These are phyloP conservation scores for Eledone cirrhosa DNA, from an alignment of 2,888 invertebrate genomes.

Conservation along the genomic window DNA sequence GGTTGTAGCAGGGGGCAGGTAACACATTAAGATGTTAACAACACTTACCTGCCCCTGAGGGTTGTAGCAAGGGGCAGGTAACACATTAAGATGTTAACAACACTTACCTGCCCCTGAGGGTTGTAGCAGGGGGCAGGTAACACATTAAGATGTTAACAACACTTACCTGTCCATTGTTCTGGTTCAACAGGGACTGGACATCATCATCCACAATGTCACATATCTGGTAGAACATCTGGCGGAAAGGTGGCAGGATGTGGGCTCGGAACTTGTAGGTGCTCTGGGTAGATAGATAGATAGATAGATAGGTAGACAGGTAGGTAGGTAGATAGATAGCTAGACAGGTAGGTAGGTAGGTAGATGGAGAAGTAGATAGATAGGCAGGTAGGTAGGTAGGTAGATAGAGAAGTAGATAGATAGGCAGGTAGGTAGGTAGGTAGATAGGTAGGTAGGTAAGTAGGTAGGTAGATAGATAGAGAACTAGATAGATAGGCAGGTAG, in stretches of 20 bases:
- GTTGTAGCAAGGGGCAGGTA: too few species aligned
- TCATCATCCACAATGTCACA: constrained; percentile 83
- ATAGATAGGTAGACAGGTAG: not conserved
- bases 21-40: too few species aligned
- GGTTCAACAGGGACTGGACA: constrained; percentile 71
- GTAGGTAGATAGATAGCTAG: not conserved
- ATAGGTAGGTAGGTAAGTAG: too few species aligned
- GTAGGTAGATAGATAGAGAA: too few species aligned
- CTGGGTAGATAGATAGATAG: constrained; percentile 34
- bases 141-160: not conserved
- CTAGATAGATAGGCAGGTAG: not conserved
- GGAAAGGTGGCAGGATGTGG: constrained; percentile 79
- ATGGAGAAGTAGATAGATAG: too few species aligned
- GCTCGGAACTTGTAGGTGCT: constrained; percentile 74
- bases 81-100: not conserved
- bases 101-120: constrained; percentile 54
- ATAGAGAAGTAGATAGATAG: too few species aligned
- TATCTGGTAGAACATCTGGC: constrained; percentile 91
- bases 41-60: too few species aligned
- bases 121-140: too few species aligned
- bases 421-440: too few species aligned
- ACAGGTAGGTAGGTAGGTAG: not conserved
- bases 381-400: too few species aligned
- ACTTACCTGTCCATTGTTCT: constrained; percentile 55
- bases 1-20: too few species aligned